These are phyloP conservation scores for Sesia apiformis DNA, from an alignment of 2,888 invertebrate genomes.

Conservation along the genomic window DNA sequence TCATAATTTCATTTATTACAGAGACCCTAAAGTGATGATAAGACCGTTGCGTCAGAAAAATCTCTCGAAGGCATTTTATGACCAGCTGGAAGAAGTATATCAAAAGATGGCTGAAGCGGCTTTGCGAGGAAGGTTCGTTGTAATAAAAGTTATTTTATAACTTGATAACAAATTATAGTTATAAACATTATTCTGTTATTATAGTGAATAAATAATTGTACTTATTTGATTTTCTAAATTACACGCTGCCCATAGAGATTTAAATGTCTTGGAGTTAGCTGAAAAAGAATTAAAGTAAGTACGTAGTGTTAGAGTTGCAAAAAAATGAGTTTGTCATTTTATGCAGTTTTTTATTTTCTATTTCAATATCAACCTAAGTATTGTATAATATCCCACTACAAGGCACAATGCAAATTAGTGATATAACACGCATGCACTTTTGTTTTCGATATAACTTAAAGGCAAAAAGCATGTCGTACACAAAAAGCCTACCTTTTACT, in stretches of 20 bases:
- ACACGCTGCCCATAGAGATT: slow-evolving; percentile 50
- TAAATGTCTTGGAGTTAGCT: slow-evolving; percentile 47
- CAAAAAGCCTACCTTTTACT: too few species aligned
- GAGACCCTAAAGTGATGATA: slow-evolving; percentile 58
- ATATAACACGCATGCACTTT: too few species aligned
- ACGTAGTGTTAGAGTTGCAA: not conserved
- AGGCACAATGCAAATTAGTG: too few species aligned
- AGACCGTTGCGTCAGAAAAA: slow-evolving; percentile 78
- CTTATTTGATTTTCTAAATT: slow-evolving; percentile 10
- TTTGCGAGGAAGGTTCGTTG: slow-evolving; percentile 65
- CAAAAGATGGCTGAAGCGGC: slow-evolving; percentile 75
- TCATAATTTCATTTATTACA: slow-evolving; percentile 12
- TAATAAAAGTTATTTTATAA: not conserved
- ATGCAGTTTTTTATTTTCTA: too few species aligned
- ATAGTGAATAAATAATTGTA: too few species aligned
- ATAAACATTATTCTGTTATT: not conserved
- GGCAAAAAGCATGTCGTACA: too few species aligned
- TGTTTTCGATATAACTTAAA: too few species aligned
- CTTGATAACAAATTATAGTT: not conserved
- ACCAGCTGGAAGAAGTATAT: slow-evolving; percentile 72
- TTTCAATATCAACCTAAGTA: too few species aligned
- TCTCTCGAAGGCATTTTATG: slow-evolving; percentile 71
- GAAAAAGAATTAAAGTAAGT: slow-evolving; percentile 45
- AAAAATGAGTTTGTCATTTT: too few species aligned
- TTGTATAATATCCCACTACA: too few species aligned